Evolutionary conservation across 2,888 invertebrate genomes (phyloP).

Genomic region (Meta bourneti): DNA sequence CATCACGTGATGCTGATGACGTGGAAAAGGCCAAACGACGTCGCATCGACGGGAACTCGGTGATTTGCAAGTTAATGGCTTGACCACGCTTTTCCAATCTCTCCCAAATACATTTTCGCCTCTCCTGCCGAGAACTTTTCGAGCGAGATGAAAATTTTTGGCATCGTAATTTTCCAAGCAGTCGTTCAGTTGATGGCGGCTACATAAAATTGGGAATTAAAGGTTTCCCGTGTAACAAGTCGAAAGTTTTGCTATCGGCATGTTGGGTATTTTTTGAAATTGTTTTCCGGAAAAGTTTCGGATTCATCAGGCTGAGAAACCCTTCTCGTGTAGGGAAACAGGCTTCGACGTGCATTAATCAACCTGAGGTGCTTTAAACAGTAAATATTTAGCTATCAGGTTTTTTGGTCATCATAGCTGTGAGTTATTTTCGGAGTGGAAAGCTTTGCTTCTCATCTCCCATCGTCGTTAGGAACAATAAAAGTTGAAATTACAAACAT

Average conservation of each 20-base stretch:
- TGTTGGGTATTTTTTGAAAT: background rate
- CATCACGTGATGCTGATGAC: conserved; percentile 72
- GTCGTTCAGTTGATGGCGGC: conserved; percentile 56
- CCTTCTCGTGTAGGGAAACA: background rate
- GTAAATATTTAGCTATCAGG: background rate
- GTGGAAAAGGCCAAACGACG: conserved; percentile 71
- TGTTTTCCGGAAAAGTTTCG: background rate
- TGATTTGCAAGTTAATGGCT: conserved; percentile 73
- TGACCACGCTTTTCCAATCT: conserved; percentile 61
- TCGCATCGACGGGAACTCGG: conserved; percentile 50
- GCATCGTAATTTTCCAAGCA: conserved; percentile 33
- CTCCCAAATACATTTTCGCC: conserved; percentile 11
- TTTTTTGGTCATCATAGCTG: background rate
- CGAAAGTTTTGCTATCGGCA: background rate
- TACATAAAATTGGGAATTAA: conserved; percentile 68
- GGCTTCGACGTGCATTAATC: background rate
- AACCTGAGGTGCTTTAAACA: background rate
- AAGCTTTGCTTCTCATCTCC: background rate
- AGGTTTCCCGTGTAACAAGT: conserved; percentile 32
- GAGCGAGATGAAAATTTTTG: conserved; percentile 46
- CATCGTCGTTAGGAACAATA: background rate
- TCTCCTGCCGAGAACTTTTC: background rate
- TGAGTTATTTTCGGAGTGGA: background rate
- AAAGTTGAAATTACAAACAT: too few species aligned
- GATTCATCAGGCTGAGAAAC: too few species aligned